These are phyloP conservation scores for Smutsia temminckii DNA, from an alignment of 2,797 vertebrate genomes.

Conservation along the genomic window DNA sequence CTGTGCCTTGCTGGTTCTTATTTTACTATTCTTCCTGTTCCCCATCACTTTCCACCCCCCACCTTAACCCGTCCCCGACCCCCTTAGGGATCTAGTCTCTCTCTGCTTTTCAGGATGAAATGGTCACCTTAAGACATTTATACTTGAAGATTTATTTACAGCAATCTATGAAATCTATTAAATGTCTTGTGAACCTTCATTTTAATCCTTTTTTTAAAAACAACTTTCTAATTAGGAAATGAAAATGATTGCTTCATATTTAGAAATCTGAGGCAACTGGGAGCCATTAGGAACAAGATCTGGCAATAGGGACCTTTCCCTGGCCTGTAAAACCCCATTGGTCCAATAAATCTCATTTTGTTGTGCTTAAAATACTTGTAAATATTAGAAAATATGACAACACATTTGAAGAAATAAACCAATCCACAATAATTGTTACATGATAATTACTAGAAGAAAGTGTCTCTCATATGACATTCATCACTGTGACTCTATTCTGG, in stretches of 20 bases:
- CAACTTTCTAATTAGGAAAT: background rate
- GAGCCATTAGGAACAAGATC: background rate
- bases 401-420: conserved; percentile 3
- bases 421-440: background rate
- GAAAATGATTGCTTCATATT: background rate
- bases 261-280: background rate
- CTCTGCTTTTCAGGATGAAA: background rate
- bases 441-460: background rate
- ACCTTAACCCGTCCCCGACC: too few species aligned
- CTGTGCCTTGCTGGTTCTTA: background rate
- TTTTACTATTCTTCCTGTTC: background rate
- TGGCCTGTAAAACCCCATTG: background rate
- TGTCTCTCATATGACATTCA: background rate
- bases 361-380: background rate
- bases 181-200: conserved; percentile 7
- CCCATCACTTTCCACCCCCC: background rate
- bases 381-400: conserved; percentile 28
- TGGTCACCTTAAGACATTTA: background rate
- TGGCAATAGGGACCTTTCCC: background rate
- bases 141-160: conserved; percentile 6
- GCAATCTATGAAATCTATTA: conserved; percentile 25
- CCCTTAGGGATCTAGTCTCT: background rate
- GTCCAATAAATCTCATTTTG: background rate
- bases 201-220: background rate
- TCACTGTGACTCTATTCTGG: background rate